Conservation (phyloP, 92 coral and sea anemone genomes). For the Epizoanthus fatuus region DNA sequence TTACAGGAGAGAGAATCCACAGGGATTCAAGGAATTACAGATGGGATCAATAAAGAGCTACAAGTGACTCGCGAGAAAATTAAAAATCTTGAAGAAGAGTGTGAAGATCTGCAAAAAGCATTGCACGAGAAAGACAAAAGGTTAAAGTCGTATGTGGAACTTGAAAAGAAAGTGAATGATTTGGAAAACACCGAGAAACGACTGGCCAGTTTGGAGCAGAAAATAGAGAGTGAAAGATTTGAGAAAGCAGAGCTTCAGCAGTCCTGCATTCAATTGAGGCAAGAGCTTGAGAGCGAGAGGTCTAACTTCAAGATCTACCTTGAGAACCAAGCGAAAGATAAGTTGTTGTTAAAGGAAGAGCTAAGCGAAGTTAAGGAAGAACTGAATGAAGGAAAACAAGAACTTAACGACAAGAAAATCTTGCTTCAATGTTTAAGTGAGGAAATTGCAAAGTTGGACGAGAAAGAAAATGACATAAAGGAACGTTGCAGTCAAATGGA, state of each 20-base stretch:
- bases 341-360: background rate
- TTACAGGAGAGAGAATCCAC: background rate
- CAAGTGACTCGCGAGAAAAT: background rate
- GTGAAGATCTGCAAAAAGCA: constrained; percentile 24
- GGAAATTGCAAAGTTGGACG: constrained; percentile 61
- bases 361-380: constrained; percentile 4
- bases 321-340: constrained; percentile 27
- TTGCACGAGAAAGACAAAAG: constrained; percentile 48
- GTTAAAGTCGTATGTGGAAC: constrained; percentile 51
- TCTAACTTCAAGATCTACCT: constrained; percentile 23
- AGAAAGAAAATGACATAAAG: constrained; percentile 39
- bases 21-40: background rate
- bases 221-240: constrained; percentile 44
- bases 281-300: constrained; percentile 15
- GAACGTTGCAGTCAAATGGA: constrained; percentile 37
- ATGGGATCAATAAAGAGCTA: background rate
- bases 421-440: constrained; percentile 54
- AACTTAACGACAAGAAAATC: constrained; percentile 48
- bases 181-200: constrained; percentile 39
- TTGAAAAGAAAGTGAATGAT: constrained; percentile 42
- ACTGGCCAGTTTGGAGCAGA: constrained; percentile 42
- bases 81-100: background rate
- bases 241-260: constrained; percentile 48
- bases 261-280: constrained; percentile 7
- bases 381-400: constrained; percentile 36